These are phyloP conservation scores for Mesaphorura yosii DNA, from an alignment of 1,140 invertebrate genomes.

Conservation along the genomic window DNA sequence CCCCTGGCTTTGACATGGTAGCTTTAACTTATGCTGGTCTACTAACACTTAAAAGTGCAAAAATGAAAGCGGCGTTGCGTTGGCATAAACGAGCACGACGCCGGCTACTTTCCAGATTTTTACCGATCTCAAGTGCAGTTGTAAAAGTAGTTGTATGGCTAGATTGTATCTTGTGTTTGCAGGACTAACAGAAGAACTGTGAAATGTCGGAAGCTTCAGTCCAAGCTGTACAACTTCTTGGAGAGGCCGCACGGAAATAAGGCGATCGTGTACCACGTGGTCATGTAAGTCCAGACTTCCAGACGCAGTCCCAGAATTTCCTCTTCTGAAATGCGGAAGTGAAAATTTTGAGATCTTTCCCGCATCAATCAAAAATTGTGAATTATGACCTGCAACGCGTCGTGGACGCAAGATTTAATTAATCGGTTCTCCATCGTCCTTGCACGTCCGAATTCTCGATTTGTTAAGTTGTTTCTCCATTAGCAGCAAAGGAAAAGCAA, in stretches of 20 bases:
- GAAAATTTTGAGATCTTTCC: constrained; percentile 4
- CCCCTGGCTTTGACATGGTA: background rate
- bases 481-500: no score
- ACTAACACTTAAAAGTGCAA: background rate
- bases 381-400: no score
- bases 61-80: background rate
- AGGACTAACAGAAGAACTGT: constrained; percentile 64
- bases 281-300: constrained; percentile 65
- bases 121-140: background rate
- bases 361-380: no score
- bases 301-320: background rate
- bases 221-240: constrained; percentile 84
- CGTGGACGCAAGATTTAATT: no score
- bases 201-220: constrained; percentile 74
- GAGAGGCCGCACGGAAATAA: constrained; percentile 74
- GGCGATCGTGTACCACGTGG: constrained; percentile 77
- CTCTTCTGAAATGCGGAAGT: background rate
- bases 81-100: background rate
- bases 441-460: no score
- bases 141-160: background rate
- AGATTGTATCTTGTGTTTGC: background rate
- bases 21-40: background rate
- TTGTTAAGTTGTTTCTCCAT: no score
- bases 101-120: background rate
- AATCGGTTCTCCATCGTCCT: no score